These are phyloP conservation scores for Petrolisthes manimaculis DNA, from an alignment of 2,888 invertebrate species.

Conservation along the genomic window DNA sequence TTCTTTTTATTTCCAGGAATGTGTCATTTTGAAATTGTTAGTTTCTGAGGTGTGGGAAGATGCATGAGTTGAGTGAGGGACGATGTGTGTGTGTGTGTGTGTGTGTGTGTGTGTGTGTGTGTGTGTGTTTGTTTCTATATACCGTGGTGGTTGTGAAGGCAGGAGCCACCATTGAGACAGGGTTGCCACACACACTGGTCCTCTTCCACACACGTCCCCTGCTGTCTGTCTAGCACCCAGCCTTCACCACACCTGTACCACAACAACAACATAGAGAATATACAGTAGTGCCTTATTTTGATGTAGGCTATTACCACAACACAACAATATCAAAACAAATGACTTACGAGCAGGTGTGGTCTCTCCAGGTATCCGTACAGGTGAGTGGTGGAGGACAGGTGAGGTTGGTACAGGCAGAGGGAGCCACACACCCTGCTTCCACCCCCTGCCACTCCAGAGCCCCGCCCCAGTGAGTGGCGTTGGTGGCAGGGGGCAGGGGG, in stretches of 20 bases:
- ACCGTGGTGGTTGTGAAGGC: slow-evolving; percentile 17
- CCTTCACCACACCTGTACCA: slow-evolving; percentile 34
- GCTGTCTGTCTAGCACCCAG: not conserved
- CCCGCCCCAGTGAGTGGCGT: not conserved
- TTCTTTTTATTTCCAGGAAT: too few species aligned
- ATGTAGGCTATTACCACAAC: too few species aligned
- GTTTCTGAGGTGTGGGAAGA: too few species aligned
- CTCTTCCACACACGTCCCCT: slow-evolving; percentile 29
- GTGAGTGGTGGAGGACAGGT: not conserved
- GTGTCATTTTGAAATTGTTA: too few species aligned
- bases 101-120: too few species aligned
- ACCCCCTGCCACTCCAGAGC: not conserved
- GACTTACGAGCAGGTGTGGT: not conserved
- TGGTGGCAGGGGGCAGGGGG: not conserved
- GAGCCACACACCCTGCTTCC: not conserved
- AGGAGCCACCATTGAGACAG: slow-evolving; percentile 41
- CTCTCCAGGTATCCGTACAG: not conserved
- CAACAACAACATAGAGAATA: not conserved
- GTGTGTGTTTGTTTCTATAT: not conserved
- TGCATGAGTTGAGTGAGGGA: too few species aligned
- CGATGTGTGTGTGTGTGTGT: too few species aligned
- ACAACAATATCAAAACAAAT: too few species aligned
- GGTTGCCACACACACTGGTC: slow-evolving; percentile 37
- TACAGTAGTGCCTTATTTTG: not conserved
- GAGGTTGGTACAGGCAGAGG: not conserved